Base-by-base conservation (phyloP, 2,888 invertebrate genomes). In the Tuberolachnus salignus region DNA sequence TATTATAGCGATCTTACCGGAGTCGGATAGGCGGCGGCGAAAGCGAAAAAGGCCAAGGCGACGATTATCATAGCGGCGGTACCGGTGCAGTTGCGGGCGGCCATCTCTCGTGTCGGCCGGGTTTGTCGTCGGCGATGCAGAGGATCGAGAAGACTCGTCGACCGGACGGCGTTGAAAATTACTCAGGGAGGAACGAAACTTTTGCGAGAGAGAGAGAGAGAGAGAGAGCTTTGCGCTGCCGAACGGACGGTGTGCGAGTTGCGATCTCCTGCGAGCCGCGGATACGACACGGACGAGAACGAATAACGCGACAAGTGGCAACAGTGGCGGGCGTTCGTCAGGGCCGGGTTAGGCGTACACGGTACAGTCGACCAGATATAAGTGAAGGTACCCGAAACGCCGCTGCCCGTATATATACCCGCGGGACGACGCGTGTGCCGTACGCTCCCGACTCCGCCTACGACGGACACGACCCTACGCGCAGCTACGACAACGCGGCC, bases 351-450 rank as follows among this genome's bases (percentile, higher is more conserved):
- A 21, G 42, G n/a, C 42, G 61, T 61, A 59, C 16, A 34, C 19
- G 49, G 14, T 2, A 42, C 23, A 21, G 63, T 61, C 73, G 73
- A 21, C 63, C 63, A 63, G 23, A 73, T 73, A 34, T 34, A 34
- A 73, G 34, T 73, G 73, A 59, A 13, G 51, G 63, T 34, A 16
- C 21, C 73, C 73, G 61, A 73, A 64, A 64, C 42, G 53, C 63
- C 11, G 44, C 51, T 10, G 42, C 63, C 51, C 63, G 42, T 73
- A 72, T 72, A 61, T 72, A 72, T 72, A 72, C 34, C 46, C 34
- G 34, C 34, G 34, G 21, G 14, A 3, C 42, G 10, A 42, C 42
- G 70, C 23, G 55, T 21, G 26, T 61, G 63, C 63, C n/a, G 51
- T n/a, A 59, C 71, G 34, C 34, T 8, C 51, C 16, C 63, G 34